Evolutionary conservation across 2,888 invertebrate genomes (phyloP).

Genomic region (Diadegma fenestrale): DNA sequence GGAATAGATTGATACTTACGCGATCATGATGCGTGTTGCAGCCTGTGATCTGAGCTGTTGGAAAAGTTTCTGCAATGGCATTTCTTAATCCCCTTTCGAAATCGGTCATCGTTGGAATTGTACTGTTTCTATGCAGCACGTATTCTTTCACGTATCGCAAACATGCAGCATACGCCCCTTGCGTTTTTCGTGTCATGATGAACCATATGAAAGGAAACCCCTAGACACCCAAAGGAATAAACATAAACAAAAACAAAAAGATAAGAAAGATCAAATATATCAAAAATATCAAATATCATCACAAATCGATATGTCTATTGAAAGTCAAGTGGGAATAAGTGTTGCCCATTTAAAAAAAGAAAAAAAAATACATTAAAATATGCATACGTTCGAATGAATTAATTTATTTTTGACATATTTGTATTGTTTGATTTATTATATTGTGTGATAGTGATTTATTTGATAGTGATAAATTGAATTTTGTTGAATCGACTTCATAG

Average conservation of each 20-base stretch:
- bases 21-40: slow-evolving; percentile 31
- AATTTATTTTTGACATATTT: too few relatives aligned
- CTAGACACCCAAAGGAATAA: not conserved
- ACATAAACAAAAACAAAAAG: not conserved
- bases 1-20: slow-evolving; percentile 4
- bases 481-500: too few relatives aligned
- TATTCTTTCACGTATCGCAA: slow-evolving; percentile 1
- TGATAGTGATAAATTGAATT: too few relatives aligned
- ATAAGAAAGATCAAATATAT: too few relatives aligned
- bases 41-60: not conserved
- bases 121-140: not conserved
- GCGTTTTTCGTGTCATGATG: slow-evolving; percentile 1
- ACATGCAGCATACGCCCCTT: slow-evolving; percentile 8
- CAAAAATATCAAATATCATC: too few relatives aligned
- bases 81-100: slow-evolving; percentile 4
- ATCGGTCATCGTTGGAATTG: not conserved
- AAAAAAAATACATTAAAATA: too few relatives aligned
- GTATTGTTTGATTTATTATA: too few relatives aligned
- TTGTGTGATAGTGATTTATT: too few relatives aligned
- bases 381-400: too few relatives aligned
- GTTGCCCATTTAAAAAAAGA: too few relatives aligned
- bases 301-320: too few relatives aligned
- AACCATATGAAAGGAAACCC: slow-evolving; percentile 26
- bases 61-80: not conserved
- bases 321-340: too few relatives aligned